Evolutionary conservation across 1,140 invertebrate genomes (phyloP).

Genomic region (Eriocheir sinensis): DNA sequence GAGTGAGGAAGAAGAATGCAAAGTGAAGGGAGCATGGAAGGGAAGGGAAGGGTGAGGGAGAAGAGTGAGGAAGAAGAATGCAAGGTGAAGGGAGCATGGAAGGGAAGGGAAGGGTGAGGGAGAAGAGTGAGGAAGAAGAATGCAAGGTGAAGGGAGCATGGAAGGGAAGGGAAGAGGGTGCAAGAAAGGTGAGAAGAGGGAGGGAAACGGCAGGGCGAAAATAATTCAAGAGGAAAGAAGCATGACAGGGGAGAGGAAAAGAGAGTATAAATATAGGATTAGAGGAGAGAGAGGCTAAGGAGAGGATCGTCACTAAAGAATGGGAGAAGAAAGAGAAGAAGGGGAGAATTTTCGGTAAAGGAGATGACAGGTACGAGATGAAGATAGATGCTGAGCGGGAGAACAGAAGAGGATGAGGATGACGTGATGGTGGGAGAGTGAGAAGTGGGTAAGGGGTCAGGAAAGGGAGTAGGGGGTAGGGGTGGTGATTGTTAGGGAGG

Average conservation of each 20-base stretch:
- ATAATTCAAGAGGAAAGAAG: not conserved
- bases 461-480: not conserved
- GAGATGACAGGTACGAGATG: no score
- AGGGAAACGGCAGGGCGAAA: no score
- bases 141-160: not conserved
- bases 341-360: no score
- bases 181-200: conserved; percentile 49
- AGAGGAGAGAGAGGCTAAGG: not conserved
- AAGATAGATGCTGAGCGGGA: no score
- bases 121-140: not conserved
- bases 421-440: no score
- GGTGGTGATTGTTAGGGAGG: not conserved
- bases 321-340: not conserved
- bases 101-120: not conserved
- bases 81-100: not conserved
- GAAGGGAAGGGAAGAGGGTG: conserved; percentile 39
- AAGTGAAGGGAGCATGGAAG: not conserved
- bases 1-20: no score
- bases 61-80: not conserved
- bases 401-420: no score
- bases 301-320: not conserved
- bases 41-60: no score
- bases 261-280: not conserved
- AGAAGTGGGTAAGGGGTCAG: not conserved
- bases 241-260: not conserved